Base-by-base conservation (phyloP, 2,888 invertebrate genomes). In the Nemoura dubitans region DNA sequence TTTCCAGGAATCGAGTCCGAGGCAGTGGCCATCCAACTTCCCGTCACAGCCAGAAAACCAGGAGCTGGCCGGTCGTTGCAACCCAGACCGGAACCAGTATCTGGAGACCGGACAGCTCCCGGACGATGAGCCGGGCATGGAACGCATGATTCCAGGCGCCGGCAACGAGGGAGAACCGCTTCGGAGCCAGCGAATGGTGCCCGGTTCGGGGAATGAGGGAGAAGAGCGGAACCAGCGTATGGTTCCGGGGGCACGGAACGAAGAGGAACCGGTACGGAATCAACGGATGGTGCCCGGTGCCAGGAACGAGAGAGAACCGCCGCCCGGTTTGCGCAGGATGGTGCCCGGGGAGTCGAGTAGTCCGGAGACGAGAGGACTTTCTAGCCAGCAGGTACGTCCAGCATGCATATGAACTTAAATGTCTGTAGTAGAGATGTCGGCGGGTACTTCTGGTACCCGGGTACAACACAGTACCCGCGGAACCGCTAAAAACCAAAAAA, bases 41-140 rank as follows among this genome's bases (percentile, higher is more conserved):
- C 16, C 59, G 16, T 21, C 26, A 5, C 78, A 80, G 2, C 88
- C 88, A 26, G 89, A 89, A 30, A 89, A 89, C 85, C 89, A 88
- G 76, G 89, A 89, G 86, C 88, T 89, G n/a, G 88, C 89, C 7
- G 88, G 89, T 6, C 85, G 88, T 84, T 88, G 86, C 86, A 87
- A 89, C 86, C 83, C 89, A 90, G 96, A 96, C 89, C 92, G 96
- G 87, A 95, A 96, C 90, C 95, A 96, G 90, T 96, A 96, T 90
- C 91, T 96, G 87, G 96, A 96, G 91, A 96, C 96, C 0, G 96
- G 96, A 26, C 95, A 96, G 89, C 91, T 96, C 2, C 86, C 81
- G 14, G 87, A 85, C 43, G 87, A 88, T 59, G 87, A 87, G 14
- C 81, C 83, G 28, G 94, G 94, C 0, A 90, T 94, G 21, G 94